Conservation (phyloP, 2,113 vertebrate genomes). For the Colius striatus region DNA sequence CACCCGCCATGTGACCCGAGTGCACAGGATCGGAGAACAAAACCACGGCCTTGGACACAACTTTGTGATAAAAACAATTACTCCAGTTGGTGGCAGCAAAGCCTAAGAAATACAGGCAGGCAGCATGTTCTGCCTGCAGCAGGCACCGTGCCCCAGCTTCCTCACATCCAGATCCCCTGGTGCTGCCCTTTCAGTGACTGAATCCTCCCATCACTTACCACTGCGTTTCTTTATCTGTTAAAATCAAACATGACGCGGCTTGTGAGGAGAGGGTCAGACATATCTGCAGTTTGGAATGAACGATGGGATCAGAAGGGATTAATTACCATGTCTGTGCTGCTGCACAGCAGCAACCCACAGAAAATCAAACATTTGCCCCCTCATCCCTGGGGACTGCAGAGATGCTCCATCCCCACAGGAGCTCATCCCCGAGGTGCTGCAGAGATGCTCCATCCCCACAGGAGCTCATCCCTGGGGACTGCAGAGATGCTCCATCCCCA, state of each 20-base stretch:
- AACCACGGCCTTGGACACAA: fast-evolving
- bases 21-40: background rate
- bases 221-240: fast-evolving
- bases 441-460: background rate
- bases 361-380: background rate
- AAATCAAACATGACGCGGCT: fast-evolving
- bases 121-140: background rate
- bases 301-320: background rate
- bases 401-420: background rate
- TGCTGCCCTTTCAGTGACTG: background rate
- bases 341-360: fast-evolving
- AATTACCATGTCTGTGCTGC: fast-evolving
- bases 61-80: fast-evolving
- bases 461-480: background rate
- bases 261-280: background rate
- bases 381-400: background rate
- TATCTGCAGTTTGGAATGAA: fast-evolving
- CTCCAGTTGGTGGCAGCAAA: constrained; percentile 30
- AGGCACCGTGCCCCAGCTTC: background rate
- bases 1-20: no score
- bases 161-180: fast-evolving
- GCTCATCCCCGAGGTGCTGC: background rate
- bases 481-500: no score
- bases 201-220: fast-evolving
- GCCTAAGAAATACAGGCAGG: background rate